phyloP scores from a whole-genome alignment of 2,113 vertebrate species.

The Lichenostomus cassidix region DNA sequence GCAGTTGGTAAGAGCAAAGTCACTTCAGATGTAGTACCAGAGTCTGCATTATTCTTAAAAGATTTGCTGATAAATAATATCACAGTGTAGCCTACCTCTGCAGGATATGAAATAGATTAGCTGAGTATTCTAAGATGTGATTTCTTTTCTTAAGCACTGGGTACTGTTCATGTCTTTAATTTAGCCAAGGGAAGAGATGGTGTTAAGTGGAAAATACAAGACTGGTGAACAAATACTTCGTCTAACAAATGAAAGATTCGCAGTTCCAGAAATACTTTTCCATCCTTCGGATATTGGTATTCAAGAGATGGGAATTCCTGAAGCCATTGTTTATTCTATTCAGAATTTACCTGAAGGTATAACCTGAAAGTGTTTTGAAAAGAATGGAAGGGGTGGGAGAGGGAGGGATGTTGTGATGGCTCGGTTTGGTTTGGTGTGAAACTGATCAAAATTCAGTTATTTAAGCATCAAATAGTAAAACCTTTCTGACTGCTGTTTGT shows the following conservation, averaged over 20 bases:
- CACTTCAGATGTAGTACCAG: not conserved
- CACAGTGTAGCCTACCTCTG: not conserved
- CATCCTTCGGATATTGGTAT: slow-evolving; percentile 96
- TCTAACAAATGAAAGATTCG: slow-evolving; percentile 93
- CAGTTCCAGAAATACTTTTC: slow-evolving; percentile 96
- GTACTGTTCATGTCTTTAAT: slow-evolving; percentile 50
- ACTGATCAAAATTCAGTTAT: not conserved
- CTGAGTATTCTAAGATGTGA: not conserved
- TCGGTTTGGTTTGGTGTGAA: not conserved
- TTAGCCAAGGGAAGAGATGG: slow-evolving; percentile 94
- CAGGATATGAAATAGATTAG: not conserved
- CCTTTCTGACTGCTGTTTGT: not conserved
- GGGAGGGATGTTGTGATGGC: not conserved
- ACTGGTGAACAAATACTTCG: slow-evolving; percentile 95
- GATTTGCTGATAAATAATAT: not conserved
- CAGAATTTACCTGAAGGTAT: slow-evolving; percentile 92
- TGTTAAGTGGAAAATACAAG: slow-evolving; percentile 94
- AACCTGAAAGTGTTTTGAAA: not conserved
- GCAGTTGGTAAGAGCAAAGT: not conserved
- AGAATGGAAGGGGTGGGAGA: not conserved
- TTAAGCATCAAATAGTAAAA: not conserved
- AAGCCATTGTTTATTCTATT: slow-evolving; percentile 91
- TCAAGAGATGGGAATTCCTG: slow-evolving; percentile 98
- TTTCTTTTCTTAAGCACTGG: not conserved
- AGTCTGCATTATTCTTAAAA: not conserved